Base-by-base conservation (phyloP, 2,797 vertebrate species). In the Hapalemur alaotrensis region DNA sequence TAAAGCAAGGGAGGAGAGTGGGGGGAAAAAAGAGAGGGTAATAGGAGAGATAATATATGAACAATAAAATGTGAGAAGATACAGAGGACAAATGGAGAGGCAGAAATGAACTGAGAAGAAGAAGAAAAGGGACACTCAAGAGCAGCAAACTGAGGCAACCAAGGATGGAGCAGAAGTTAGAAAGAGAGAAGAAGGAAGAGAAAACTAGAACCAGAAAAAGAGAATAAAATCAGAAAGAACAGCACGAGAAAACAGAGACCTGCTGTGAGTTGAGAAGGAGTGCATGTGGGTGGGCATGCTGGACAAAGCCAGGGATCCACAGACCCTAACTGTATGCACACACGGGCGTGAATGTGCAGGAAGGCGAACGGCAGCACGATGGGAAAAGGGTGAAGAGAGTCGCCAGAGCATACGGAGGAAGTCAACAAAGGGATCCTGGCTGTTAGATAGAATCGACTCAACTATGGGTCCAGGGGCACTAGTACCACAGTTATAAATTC, bases 261-360 rank as follows among this genome's bases (percentile, higher is more conserved):
- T 73, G 48, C 85, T 15, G 0, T 38, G 82, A 87, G 43, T 7
- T 18, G 35, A 18, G 30, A 41, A 85, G 30, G 9, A n/a, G 25
- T 41, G n/a, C 7, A 7, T 12, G 46, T 0, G 25, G n/a, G 22
- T 1, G 22, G 57, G 32, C 25, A 5, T 2, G 7, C 1, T n/a
- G 38, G 25, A 48, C 43, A 46, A 6, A 63, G 54, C 4, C 10
- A 2, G 38, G 75, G 32, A 30, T 3, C 30, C 70, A 46, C 0
- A 13, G 87, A 32, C 25, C 4, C 5, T 9, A 18, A 57, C 15
- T 17, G 14, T 10, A 2, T 2, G 50, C 30, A 1, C 9, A 13
- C 38, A 28, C 0, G 7, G 35, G 52, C 11, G 23, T n/a, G 17
- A 43, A 28, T 0, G 3, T 25, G 28, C 0, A 11, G 52, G 67